Evolutionary conservation across 2,797 vertebrate genomes (phyloP).

Genomic region (Hydrolagus colliei): DNA sequence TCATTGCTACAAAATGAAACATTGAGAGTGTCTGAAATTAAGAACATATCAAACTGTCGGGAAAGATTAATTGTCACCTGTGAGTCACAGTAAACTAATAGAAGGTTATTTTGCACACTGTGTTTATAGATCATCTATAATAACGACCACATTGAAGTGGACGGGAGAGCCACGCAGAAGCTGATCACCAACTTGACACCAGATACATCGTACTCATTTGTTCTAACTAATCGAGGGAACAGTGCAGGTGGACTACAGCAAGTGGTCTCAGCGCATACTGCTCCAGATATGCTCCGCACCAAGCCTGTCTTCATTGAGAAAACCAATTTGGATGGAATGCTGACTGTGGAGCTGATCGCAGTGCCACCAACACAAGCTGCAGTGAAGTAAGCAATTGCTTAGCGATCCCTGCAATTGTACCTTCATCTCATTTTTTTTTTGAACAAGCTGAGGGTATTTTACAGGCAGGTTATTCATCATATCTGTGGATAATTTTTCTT

Average conservation of each 20-base stretch:
- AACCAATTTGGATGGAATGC: conserved; percentile 89
- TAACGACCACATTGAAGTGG: conserved; percentile 94
- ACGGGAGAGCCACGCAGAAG: conserved; percentile 89
- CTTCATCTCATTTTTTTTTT: neutral
- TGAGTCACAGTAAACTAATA: neutral
- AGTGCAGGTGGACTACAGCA: conserved; percentile 95
- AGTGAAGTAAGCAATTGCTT: conserved; percentile 16
- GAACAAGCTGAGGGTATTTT: no score
- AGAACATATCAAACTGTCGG: no score
- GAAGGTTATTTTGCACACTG: neutral
- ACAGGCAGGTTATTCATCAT: no score
- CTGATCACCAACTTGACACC: conserved; percentile 90
- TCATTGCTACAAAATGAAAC: no score
- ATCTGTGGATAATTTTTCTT: no score
- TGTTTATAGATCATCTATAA: conserved; percentile 84
- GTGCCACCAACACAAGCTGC: conserved; percentile 66
- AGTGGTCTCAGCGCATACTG: conserved; percentile 87
- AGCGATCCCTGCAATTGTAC: neutral
- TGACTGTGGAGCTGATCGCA: conserved; percentile 82
- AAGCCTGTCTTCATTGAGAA: conserved; percentile 88
- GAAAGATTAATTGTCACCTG: neutral
- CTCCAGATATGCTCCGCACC: conserved; percentile 83
- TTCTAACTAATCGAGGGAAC: conserved; percentile 92
- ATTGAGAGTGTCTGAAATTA: no score
- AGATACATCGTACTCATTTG: conserved; percentile 93